Evolutionary conservation across 2,113 vertebrate genomes (phyloP), one percentile per base, ranked within the genome.

Genomic region (Pseudopodoces humilis): DNA sequence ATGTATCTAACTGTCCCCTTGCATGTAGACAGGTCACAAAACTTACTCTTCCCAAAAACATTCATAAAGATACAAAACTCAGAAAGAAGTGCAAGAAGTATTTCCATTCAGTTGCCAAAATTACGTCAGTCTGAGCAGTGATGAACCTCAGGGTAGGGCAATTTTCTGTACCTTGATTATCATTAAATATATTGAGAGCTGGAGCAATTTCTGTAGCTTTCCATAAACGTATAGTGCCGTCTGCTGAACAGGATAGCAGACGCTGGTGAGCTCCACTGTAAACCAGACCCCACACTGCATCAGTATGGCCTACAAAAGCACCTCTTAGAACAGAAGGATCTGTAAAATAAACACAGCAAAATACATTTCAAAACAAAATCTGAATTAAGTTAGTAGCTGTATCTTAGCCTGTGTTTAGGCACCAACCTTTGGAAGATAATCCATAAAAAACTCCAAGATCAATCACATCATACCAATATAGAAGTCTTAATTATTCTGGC

Each of bases 211-310:
- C 98, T 50, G 98, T 97, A 81, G 99, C 98, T 37, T 98, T 98
- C 99, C 99, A 99, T 12, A 99, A 97, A 62, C 99, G 98, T 76
- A 99, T 98, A 15, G 99, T 99, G 88, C 99, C 99, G 74, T 99
- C 99, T 37, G 98, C 99, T n/a, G 99, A 99, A 92, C 99, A 99
- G 72, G 99, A 99, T 63, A 99, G 97, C 96, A 99, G 97, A 64
- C 99, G 98, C 91, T 99, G 99, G 96, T 99, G 99, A 24, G 97
- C 96, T 14, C 98, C 98, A 91, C 99, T 99, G 95, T 99, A 99
- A 63, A 99, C 99, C 96, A 99, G 95, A 53, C 99, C 99, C 99
- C 99, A 99, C 31, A 99, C 98, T 0, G 99, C 98, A 95, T 99
- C 99, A 0, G 98, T 98, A 97, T 99, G 99, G 96, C 99, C 99